phyloP scores from a whole-genome alignment of 2,113 vertebrate genomes.

The Eulemur rufifrons region DNA sequence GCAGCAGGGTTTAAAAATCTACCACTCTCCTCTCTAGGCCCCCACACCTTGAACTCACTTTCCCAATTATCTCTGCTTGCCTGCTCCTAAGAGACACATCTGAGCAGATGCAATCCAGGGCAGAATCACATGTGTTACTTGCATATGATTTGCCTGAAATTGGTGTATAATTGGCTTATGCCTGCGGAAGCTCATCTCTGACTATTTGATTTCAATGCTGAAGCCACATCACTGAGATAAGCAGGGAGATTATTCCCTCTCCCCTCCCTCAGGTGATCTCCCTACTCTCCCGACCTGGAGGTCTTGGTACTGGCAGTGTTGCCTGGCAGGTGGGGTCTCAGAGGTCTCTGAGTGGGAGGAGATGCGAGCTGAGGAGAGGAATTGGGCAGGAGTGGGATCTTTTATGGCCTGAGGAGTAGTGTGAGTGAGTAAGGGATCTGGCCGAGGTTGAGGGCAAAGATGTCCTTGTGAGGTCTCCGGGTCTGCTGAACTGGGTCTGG shows the following conservation, averaged over 20 bases:
- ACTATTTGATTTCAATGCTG: conserved; percentile 14
- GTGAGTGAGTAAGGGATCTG: accelerated
- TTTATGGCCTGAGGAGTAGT: not conserved
- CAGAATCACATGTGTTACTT: not conserved
- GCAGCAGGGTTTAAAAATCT: not conserved
- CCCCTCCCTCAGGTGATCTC: not conserved
- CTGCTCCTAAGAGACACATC: not conserved
- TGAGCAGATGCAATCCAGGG: not conserved
- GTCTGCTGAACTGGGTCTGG: not conserved
- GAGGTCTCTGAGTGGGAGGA: not conserved
- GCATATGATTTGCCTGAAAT: conserved; percentile 43
- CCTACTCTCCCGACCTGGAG: not conserved
- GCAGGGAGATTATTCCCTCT: not conserved
- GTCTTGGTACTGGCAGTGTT: not conserved
- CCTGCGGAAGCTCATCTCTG: conserved; percentile 36
- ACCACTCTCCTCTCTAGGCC: not conserved
- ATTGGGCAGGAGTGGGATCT: not conserved
- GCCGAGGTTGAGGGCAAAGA: not conserved
- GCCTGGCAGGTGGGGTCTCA: not conserved
- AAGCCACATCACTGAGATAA: not conserved
- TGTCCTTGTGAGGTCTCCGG: not conserved
- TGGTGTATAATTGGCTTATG: conserved; percentile 21
- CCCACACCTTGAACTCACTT: not conserved
- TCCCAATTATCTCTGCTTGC: not conserved
- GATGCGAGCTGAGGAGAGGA: not conserved